These are phyloP conservation scores for Onychomys leucogaster DNA, from an alignment of 2,797 vertebrate genomes.

Conservation along the genomic window DNA sequence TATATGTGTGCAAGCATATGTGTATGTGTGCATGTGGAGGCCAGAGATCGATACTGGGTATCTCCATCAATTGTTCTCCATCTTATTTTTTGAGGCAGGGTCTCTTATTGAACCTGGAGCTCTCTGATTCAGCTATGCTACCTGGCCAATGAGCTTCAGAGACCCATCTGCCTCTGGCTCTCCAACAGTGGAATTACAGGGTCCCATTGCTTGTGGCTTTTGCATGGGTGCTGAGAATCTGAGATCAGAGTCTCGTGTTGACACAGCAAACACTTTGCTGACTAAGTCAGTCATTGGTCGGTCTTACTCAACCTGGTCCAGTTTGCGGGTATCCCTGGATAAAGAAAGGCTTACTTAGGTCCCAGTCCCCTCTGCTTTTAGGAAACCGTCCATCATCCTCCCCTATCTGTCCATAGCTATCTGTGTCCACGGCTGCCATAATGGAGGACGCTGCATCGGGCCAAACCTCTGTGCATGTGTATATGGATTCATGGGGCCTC, in stretches of 20 bases:
- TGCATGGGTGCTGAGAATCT: neutral
- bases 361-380: neutral
- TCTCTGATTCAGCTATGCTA: neutral
- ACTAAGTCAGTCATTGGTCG: neutral
- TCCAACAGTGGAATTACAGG: neutral
- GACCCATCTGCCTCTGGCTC: neutral
- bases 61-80: neutral
- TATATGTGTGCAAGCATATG: neutral
- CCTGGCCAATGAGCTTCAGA: neutral
- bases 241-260: neutral
- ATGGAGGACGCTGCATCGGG: slow-evolving; percentile 54
- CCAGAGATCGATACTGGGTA: neutral
- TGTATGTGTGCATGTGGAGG: neutral
- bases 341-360: neutral
- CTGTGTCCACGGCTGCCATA: slow-evolving; percentile 50
- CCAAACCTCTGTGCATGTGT: slow-evolving; percentile 64
- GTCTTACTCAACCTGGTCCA: neutral
- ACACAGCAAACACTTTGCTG: neutral
- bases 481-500: slow-evolving; percentile 65
- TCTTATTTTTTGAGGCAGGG: too few species aligned
- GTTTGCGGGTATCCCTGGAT: neutral
- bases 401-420: slow-evolving; percentile 6
- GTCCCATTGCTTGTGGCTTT: neutral
- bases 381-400: neutral
- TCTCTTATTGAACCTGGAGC: neutral